Evolutionary conservation across 2,888 invertebrate genomes (phyloP).

Genomic region (Flabesymbios commensalis): DNA sequence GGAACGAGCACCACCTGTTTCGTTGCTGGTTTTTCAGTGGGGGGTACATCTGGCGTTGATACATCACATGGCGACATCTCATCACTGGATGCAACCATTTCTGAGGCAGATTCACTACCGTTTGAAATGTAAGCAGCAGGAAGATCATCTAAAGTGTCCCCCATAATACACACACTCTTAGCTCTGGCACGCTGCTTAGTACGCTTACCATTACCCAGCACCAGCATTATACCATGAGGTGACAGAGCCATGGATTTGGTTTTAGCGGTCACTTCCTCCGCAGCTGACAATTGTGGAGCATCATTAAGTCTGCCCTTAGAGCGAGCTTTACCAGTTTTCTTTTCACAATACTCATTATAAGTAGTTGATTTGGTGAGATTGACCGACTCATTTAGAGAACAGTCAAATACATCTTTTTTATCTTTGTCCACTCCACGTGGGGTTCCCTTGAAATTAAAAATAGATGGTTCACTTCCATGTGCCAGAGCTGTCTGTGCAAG

Average conservation of each 20-base stretch:
- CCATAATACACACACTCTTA: neutral
- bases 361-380: too few species aligned
- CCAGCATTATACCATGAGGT: conserved; percentile 31
- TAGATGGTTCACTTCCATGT: neutral
- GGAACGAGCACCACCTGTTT: too few species aligned
- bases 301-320: neutral
- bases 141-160: too few species aligned
- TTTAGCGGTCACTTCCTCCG: neutral
- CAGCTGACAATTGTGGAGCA: neutral
- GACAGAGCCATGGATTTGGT: neutral
- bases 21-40: too few species aligned
- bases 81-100: too few species aligned
- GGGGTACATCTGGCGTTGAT: too few species aligned
- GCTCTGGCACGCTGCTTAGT: conserved; percentile 17
- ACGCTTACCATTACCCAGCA: conserved; percentile 26
- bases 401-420: neutral
- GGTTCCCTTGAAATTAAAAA: neutral
- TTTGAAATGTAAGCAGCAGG: too few species aligned
- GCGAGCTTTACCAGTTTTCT: neutral
- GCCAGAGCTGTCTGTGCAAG: neutral
- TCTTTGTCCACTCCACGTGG: neutral
- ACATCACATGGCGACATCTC: too few species aligned
- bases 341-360: too few species aligned
- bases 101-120: too few species aligned
- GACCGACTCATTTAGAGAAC: neutral